Evolutionary conservation across 2,797 vertebrate species (phyloP).

Genomic region (Pelochelys cantorii): DNA sequence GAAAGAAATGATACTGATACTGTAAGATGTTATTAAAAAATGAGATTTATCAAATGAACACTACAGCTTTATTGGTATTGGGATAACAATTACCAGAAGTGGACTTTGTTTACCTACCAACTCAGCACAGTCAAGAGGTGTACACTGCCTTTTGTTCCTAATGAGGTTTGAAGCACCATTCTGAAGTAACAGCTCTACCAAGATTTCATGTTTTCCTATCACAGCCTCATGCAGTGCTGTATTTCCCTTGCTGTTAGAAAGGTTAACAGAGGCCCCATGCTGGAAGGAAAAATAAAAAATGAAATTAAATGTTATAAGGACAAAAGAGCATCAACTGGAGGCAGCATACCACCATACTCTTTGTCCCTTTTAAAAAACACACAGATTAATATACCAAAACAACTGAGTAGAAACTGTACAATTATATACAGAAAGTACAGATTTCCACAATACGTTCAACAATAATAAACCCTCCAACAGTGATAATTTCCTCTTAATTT

Average conservation of each 20-base stretch:
- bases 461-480: not conserved
- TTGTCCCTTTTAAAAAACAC: not conserved
- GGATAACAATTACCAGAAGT: not conserved
- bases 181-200: slow-evolving; percentile 90
- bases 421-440: accelerated
- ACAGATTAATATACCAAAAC: not conserved
- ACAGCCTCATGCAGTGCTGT: slow-evolving; percentile 93
- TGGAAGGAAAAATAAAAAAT: slow-evolving; percentile 55
- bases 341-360: not conserved
- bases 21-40: not conserved
- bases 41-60: not conserved
- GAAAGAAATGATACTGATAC: not conserved
- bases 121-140: slow-evolving; percentile 88
- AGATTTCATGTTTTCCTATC: slow-evolving; percentile 77
- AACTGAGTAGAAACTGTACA: not conserved
- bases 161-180: slow-evolving; percentile 83
- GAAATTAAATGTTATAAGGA: accelerated
- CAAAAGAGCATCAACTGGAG: not conserved
- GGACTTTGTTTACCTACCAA: slow-evolving; percentile 82
- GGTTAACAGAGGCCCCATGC: slow-evolving; percentile 87
- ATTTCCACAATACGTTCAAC: not conserved
- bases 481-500: not conserved
- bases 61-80: not conserved
- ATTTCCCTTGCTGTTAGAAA: slow-evolving; percentile 88
- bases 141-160: slow-evolving; percentile 87